Conservation (phyloP, 2,113 vertebrate species). For the Xenus cinereus region DNA sequence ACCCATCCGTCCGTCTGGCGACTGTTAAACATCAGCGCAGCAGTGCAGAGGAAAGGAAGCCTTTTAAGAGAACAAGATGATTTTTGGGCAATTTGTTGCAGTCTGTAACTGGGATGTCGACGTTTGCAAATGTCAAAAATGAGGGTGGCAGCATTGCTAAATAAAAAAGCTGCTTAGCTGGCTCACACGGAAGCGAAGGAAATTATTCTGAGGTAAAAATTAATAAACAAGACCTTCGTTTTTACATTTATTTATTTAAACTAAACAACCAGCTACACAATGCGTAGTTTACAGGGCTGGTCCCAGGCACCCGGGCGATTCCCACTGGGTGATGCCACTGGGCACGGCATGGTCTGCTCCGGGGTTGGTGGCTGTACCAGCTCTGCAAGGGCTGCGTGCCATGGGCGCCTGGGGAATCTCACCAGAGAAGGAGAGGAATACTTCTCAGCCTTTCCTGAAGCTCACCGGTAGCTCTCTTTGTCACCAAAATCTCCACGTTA, state of each 20-base stretch:
- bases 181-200: not conserved
- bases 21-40: not conserved
- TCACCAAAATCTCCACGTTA: not conserved
- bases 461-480: not conserved
- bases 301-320: not conserved
- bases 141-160: not conserved
- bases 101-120: not conserved
- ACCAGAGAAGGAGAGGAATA: not conserved
- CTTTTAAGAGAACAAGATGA: not conserved
- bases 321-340: not conserved
- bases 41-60: not conserved
- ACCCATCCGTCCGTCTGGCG: fast-evolving
- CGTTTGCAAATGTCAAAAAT: not conserved
- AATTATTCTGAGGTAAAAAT: not conserved
- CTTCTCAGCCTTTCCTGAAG: not conserved
- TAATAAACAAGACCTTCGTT: not conserved
- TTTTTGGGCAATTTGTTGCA: not conserved
- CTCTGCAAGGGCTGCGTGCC: not conserved
- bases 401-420: not conserved
- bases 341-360: not conserved
- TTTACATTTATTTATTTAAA: not conserved
- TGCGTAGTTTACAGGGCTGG: not conserved
- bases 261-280: not conserved
- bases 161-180: not conserved
- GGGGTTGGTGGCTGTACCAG: not conserved